A percentile compares a stretch with the other conserved stretches of the same genome.
phyloP scores from a whole-genome alignment of 2,797 vertebrate genomes.

The Anabacerthia variegaticeps region DNA sequence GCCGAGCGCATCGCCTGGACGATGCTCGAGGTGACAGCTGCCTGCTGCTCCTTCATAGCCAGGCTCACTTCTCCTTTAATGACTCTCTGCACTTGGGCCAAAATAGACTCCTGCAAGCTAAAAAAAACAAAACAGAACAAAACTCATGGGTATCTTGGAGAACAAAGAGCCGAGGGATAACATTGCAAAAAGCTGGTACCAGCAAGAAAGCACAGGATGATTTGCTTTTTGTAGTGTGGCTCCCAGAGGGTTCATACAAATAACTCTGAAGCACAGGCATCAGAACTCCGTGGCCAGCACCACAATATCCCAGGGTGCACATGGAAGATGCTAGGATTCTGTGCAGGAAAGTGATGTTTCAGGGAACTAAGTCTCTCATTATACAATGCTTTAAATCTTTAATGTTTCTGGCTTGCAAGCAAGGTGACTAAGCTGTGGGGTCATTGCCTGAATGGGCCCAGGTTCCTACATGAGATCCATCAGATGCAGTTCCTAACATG shows the following conservation, averaged over 20 bases:
- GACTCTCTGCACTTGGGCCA: slow-evolving; percentile 93
- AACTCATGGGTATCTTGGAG: not conserved
- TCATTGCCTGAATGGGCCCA: not conserved
- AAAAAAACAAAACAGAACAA: not conserved
- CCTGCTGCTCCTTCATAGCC: slow-evolving; percentile 98
- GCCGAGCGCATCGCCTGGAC: slow-evolving; percentile 98
- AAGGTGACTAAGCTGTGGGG: not conserved
- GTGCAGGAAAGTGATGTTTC: not conserved
- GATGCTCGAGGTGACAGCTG: slow-evolving; percentile 93
- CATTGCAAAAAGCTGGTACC: not conserved
- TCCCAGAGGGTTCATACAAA: not conserved
- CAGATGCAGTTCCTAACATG: not conserved
- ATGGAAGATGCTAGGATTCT: not conserved
- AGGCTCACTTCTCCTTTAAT: slow-evolving; percentile 95
- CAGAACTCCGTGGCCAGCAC: not conserved
- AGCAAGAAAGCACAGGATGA: not conserved
- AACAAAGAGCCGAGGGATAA: not conserved
- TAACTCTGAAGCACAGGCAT: not conserved
- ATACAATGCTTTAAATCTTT: not conserved
- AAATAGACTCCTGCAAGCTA: slow-evolving; percentile 95
- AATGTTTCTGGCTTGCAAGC: not conserved
- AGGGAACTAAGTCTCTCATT: not conserved
- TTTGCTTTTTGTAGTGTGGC: not conserved
- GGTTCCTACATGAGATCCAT: not conserved
- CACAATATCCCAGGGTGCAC: not conserved